Percentiles rank a stretch among this genome's conserved stretches.
phyloP scores from a whole-genome alignment of 2,113 vertebrate genomes.

The Paedocypris sp. region DNA sequence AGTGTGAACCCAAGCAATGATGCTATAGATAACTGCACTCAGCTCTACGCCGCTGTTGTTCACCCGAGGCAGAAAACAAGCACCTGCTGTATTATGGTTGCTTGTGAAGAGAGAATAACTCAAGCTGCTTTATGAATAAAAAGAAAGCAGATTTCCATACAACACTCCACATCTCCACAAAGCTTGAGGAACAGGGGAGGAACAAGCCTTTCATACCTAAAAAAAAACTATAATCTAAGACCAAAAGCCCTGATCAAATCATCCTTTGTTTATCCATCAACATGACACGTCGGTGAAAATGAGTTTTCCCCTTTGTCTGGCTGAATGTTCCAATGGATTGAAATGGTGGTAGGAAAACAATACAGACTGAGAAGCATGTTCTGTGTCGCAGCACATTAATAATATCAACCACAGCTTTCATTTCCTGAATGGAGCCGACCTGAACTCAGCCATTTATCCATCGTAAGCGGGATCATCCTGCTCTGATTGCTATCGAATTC shows the following conservation, averaged over 20 bases:
- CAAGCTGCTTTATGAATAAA: not conserved
- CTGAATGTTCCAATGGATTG: not conserved
- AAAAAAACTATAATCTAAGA: constrained; percentile 1
- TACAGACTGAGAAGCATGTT: not conserved
- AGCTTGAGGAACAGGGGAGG: not conserved
- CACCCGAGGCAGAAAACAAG: not conserved
- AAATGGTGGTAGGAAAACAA: not conserved
- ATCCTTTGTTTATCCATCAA: constrained; percentile 1
- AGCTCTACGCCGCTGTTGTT: not conserved
- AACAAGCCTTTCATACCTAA: not conserved
- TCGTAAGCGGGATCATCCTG: not conserved
- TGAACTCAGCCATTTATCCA: not conserved
- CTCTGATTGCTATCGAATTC: constrained; percentile 1
- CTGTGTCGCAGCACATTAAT: not conserved
- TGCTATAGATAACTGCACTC: not conserved
- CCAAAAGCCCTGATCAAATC: constrained; percentile 23
- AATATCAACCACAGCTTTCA: constrained; percentile 12
- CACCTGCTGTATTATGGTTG: not conserved
- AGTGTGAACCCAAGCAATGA: not conserved
- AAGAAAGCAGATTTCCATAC: not conserved
- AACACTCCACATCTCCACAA: not conserved
- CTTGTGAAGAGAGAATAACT: not conserved
- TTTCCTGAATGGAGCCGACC: constrained; percentile 11
- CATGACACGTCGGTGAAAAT: constrained; percentile 2
- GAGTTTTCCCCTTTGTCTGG: not conserved